Conservation (phyloP, 2,888 invertebrate species). For the Brassicogethes aeneus region DNA sequence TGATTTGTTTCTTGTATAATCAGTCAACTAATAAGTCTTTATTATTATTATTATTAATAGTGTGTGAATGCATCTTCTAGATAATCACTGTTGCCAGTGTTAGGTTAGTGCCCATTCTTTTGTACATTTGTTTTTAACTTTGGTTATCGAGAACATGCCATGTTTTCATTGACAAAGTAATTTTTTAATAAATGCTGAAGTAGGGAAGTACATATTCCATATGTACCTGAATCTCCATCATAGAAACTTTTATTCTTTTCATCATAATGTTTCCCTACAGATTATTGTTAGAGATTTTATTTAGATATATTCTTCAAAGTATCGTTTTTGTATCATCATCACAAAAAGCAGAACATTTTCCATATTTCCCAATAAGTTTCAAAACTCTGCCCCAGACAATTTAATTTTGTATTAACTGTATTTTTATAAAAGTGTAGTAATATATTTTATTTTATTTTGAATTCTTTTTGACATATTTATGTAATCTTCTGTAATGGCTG, state of each 20-base stretch:
- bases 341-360: constrained; percentile 2
- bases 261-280: constrained; percentile 7
- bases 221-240: constrained; percentile 34
- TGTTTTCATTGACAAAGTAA: constrained; percentile 18
- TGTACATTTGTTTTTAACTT: constrained; percentile 20
- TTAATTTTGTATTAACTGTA: constrained; percentile 23
- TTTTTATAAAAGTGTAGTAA: constrained; percentile 29
- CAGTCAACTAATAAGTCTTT: too few relatives aligned
- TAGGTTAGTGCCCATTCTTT: constrained; percentile 22
- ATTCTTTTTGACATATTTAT: constrained; percentile 28
- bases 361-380: background rate
- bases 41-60: too few relatives aligned
- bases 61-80: constrained; percentile 12
- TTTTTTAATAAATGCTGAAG: constrained; percentile 12
- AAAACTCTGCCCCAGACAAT: constrained; percentile 5
- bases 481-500: constrained; percentile 28
- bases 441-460: constrained; percentile 23
- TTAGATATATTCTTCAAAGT: constrained; percentile 9
- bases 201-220: constrained; percentile 35
- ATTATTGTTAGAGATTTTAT: constrained; percentile 6
- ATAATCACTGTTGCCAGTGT: constrained; percentile 22
- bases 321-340: constrained; percentile 2
- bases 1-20: constrained; percentile 12
- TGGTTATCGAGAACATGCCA: constrained; percentile 13
- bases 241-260: constrained; percentile 11